A percentile compares a stretch with the other conserved stretches of the same genome.
phyloP scores from a whole-genome alignment of 1,140 invertebrate genomes.

The Dinoponera quadriceps region DNA sequence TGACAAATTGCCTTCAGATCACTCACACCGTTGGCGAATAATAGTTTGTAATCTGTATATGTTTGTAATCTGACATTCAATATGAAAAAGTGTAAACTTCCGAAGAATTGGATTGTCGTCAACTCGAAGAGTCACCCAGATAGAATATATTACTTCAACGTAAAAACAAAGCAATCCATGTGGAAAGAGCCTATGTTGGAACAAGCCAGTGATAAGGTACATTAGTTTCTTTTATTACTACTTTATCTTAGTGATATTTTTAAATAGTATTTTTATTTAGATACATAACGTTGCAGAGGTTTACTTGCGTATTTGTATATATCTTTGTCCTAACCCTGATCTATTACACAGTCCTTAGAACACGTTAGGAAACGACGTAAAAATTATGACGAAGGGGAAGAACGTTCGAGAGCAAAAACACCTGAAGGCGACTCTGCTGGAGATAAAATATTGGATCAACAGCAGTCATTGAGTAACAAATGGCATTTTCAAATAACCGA shows the following conservation, averaged over 20 bases:
- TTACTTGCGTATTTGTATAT: too few species aligned
- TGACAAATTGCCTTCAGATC: too few species aligned
- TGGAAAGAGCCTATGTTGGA: conserved; percentile 70
- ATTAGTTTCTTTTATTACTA: neutral
- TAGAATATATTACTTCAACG: conserved; percentile 79
- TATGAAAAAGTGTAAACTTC: conserved; percentile 72
- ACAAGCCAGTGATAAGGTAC: conserved; percentile 41
- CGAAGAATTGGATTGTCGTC: conserved; percentile 73
- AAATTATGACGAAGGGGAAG: conserved; percentile 16
- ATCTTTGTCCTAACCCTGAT: too few species aligned
- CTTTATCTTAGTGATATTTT: neutral
- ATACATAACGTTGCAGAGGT: too few species aligned
- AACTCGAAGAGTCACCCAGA: conserved; percentile 77
- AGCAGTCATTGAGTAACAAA: neutral
- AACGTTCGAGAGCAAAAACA: conserved; percentile 12
- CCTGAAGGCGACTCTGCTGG: conserved; percentile 14
- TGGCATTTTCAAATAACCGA: too few species aligned
- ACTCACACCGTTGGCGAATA: too few species aligned
- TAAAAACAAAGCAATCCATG: conserved; percentile 74
- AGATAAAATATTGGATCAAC: neutral
- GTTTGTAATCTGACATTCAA: neutral
- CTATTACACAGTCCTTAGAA: too few species aligned
- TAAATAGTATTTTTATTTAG: too few species aligned
- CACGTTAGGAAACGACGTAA: neutral
- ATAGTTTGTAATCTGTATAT: too few species aligned